Base-by-base conservation (phyloP, 35 echinoderm and acorn worm genomes). In the Acanthaster planci region DNA sequence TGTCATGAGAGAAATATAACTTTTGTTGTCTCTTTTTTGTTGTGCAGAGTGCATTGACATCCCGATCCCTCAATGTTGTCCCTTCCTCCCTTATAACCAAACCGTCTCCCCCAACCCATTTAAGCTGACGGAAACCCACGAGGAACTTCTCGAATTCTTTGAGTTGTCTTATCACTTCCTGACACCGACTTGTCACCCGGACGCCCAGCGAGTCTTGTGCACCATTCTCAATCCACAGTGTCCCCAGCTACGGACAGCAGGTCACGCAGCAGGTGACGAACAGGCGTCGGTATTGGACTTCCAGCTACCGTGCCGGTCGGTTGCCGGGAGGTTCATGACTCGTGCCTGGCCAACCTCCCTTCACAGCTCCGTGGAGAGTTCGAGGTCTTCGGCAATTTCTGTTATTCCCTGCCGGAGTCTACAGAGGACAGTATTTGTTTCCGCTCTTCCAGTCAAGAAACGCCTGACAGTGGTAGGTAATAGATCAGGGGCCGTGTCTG, bases 71-170 rank as follows among this genome's bases (percentile, higher is more conserved):
- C 64, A 72, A 14, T 83, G 81, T 37, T 26, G 26, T 2, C 51
- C 53, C 1, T 58, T 83, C 26, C 37, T 83, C 14, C 27, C 29
- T 14, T 57, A 83, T 14, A 83, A 83, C 54, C 12, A 58, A 19
- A 83, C 81, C 12, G 56, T 83, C 29, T 58, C 56, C 15, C 81
- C 81, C 4, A 83, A 83, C 38, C 77, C 81, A 2, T 83, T 83
- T 38, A 22, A 57, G 19, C 38, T 83, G 14, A 53, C 51, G 4
- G 81, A 57, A 26, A 57, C n/a, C 30, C 18, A 19, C 32, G 81
- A 83, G 2, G 81, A 83, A 17, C 52, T 83, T 21, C 29, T 83
- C 29, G 29, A 30, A 38, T 53, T 57, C 27, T 60, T 58, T 31
- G 81, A 37, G 21, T 57, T 83, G 30, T 58, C 23, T 53, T 57